Conservation (phyloP, 2,113 vertebrate genomes). For the Leptosomus discolor region DNA sequence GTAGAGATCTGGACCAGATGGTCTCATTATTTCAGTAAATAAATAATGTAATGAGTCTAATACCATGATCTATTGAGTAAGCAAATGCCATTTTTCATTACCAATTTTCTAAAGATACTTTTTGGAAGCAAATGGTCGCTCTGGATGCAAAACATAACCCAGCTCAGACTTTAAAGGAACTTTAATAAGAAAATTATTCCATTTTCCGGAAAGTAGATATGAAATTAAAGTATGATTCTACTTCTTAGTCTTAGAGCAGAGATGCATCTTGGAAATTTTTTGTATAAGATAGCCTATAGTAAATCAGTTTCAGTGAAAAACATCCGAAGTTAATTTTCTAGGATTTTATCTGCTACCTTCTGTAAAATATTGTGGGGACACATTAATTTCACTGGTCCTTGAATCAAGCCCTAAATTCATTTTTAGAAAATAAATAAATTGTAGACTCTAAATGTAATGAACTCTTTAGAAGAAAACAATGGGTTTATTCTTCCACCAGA, state of each 20-base stretch:
- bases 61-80: slow-evolving; percentile 31
- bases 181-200: neutral
- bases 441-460: neutral
- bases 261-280: neutral
- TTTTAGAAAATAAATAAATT: neutral
- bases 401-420: neutral
- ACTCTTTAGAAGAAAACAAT: neutral
- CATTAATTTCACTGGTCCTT: neutral
- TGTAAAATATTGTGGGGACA: neutral
- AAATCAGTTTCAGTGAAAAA: neutral
- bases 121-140: slow-evolving; percentile 18
- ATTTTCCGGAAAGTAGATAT: neutral
- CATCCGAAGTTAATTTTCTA: neutral
- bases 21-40: slow-evolving; percentile 41
- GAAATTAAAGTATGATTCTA: neutral
- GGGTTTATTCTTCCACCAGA: neutral
- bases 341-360: neutral
- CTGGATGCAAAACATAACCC: neutral
- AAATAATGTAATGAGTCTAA: slow-evolving; percentile 43
- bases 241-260: neutral
- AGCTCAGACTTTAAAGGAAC: neutral
- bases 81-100: slow-evolving; percentile 55
- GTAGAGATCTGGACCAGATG: slow-evolving; percentile 37
- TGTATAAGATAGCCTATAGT: accelerated
- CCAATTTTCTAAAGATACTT: slow-evolving; percentile 24